Evolutionary conservation across 1,140 invertebrate genomes (phyloP), one percentile per base, ranked within the genome.

Genomic region (Capitella teleta): DNA sequence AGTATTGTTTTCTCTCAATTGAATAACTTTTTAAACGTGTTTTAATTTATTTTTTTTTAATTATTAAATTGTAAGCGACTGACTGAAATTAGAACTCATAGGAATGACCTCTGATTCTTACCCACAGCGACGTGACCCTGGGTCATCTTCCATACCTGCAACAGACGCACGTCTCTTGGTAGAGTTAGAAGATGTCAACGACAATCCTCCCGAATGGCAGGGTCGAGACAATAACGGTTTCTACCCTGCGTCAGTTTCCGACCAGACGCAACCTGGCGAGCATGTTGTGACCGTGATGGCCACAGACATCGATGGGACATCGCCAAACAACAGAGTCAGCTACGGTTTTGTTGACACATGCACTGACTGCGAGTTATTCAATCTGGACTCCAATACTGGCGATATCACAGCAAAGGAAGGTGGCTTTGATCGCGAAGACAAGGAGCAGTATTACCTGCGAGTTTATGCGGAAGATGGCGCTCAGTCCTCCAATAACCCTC

Each of bases 381-480:
- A 6, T 16, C 16, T 52, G 10, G 24, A 49, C 26, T 4, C 0
- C 14, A 8, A 16, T 0, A 53, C 38, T 32, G 52, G 52, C 1
- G 38, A 53, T 8, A 53, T 53, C 18, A 53, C 24, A 43, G 52
- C 45, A 2, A 28, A 16, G 8, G 3, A 8, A 19, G 34, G n/a
- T n/a, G n/a, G 1, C 3, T 51, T 28, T 21, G 86, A 92, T 67
- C 86, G 92, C 77, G 82, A 91, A 54, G 87, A 93, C 70, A 90
- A 90, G 75, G 87, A 92, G 66, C 87, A 89, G 23, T 96, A 94
- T 71, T 88, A 88, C 5, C 71, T 96, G 57, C 86, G 91, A 65
- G 88, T 96, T 51, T 87, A 89, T 65, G 91, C 90, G 0, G 76
- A 87, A 40, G 91, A 96, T 70, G 89, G 89, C 37, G 86, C 87